phyloP scores from a whole-genome alignment of 2,113 vertebrate species.

The Mustela lutreola region DNA sequence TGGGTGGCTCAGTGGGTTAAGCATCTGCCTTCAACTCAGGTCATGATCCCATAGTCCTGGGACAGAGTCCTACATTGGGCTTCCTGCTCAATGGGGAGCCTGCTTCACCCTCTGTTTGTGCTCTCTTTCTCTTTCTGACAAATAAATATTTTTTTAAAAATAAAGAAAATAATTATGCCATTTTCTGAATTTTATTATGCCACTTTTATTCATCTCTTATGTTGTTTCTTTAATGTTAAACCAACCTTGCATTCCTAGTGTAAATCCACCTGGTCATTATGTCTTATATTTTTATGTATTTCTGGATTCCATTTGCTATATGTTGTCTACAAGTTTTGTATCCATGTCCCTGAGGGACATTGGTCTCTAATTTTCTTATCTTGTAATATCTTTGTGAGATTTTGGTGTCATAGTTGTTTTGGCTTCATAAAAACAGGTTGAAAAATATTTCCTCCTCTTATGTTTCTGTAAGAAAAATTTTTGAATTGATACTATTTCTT shows the following conservation, averaged over 20 bases:
- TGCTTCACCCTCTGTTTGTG: no score
- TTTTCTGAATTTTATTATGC: neutral
- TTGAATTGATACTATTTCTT: neutral
- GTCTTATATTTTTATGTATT: neutral
- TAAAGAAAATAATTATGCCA: neutral
- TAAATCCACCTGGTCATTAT: neutral
- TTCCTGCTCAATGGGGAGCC: no score
- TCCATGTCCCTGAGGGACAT: neutral
- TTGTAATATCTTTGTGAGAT: neutral
- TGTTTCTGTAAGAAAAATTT: neutral
- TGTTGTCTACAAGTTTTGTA: neutral
- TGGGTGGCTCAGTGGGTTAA: no score
- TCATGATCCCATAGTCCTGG: no score
- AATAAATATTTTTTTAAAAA: no score
- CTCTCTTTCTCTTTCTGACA: no score
- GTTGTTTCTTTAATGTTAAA: conserved; percentile 20
- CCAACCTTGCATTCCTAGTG: neutral
- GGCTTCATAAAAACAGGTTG: neutral
- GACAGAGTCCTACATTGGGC: no score
- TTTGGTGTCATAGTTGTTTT: neutral
- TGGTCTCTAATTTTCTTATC: neutral
- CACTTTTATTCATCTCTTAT: neutral
- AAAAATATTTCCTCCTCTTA: neutral
- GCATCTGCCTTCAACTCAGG: no score
- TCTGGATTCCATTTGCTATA: neutral